Evolutionary conservation across 1,140 invertebrate species (phyloP).

Genomic region (Lucilia cuprina): DNA sequence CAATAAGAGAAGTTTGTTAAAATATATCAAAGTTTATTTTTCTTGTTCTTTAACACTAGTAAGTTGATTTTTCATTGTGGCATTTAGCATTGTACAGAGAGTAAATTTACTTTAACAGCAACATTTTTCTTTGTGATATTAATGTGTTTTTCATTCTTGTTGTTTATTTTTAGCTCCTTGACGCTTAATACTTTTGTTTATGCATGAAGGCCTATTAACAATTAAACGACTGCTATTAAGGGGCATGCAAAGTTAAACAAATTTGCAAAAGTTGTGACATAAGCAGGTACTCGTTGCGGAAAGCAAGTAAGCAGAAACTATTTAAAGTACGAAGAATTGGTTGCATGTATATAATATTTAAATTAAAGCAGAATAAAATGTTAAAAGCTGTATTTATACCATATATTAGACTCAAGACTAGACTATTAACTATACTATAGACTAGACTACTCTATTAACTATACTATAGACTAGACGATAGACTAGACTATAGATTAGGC

Average conservation of each 20-base stretch:
- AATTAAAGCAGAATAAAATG: no score
- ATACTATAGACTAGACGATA: no score
- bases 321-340: no score
- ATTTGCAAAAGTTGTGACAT: not conserved
- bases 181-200: not conserved
- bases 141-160: not conserved
- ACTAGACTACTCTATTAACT: no score
- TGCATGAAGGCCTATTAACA: conserved; percentile 11
- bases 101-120: not conserved
- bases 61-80: conserved; percentile 7
- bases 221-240: not conserved
- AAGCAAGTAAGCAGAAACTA: not conserved
- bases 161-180: not conserved
- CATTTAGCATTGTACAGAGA: not conserved
- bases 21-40: not conserved
- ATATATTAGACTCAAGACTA: no score
- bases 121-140: not conserved
- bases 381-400: no score
- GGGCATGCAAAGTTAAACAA: not conserved
- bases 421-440: no score
- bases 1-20: not conserved
- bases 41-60: not conserved
- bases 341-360: no score
- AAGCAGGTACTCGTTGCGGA: not conserved
- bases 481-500: no score